Percentiles rank a stretch among this genome's conserved stretches.
These are phyloP conservation scores for Psophia crepitans DNA, from an alignment of 2,113 vertebrate genomes.

Conservation along the genomic window DNA sequence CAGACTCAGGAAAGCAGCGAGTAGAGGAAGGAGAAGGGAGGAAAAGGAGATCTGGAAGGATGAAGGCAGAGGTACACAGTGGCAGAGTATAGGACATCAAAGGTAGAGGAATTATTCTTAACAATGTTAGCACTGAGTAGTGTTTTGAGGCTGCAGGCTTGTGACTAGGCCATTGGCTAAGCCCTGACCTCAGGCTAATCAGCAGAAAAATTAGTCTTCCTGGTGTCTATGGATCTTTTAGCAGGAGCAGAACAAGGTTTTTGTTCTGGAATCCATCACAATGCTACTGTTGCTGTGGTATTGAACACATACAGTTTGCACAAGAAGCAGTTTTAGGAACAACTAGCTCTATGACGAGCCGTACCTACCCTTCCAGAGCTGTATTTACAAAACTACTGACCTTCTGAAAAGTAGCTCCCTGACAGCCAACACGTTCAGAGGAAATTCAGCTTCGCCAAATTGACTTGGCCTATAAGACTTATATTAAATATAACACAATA, in stretches of 20 bases:
- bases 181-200: background rate
- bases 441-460: constrained; percentile 12
- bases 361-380: background rate
- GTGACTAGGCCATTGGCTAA: background rate
- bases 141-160: background rate
- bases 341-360: background rate
- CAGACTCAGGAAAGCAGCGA: background rate
- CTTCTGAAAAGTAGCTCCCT: background rate
- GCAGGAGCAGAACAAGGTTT: background rate
- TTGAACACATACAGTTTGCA: background rate
- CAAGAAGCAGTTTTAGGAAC: background rate
- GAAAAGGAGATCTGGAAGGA: background rate
- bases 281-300: background rate
- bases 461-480: background rate
- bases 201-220: background rate
- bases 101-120: background rate
- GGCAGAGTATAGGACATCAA: background rate
- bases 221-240: background rate
- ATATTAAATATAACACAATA: constrained; percentile 44
- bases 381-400: background rate
- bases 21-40: background rate
- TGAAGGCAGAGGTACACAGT: background rate
- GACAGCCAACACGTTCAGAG: constrained; percentile 17
- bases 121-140: background rate
- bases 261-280: background rate